Conservation (phyloP, 2,113 vertebrate species). For the Microcebus griseorufus region DNA sequence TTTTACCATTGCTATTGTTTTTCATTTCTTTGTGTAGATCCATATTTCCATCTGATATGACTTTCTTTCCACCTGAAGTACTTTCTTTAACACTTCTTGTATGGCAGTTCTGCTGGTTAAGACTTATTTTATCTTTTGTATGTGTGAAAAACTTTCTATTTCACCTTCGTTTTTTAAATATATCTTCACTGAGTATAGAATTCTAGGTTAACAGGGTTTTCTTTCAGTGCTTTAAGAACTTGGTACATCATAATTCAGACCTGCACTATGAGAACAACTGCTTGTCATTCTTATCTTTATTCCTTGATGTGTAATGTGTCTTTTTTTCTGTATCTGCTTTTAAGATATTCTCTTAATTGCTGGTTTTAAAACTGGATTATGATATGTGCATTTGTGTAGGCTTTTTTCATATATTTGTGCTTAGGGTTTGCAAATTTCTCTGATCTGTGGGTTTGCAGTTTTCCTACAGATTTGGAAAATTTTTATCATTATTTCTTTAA, state of each 20-base stretch:
- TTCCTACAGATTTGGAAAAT: neutral
- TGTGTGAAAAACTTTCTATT: neutral
- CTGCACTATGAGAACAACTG: neutral
- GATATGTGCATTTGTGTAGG: neutral
- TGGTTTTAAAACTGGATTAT: neutral
- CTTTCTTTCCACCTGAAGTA: neutral
- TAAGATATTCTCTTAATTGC: neutral
- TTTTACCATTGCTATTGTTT: neutral
- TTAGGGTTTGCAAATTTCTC: neutral
- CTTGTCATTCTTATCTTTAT: neutral
- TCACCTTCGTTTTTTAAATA: neutral
- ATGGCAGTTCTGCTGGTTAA: neutral
- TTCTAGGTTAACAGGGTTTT: neutral
- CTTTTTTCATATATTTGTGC: neutral
- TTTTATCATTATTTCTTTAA: neutral
- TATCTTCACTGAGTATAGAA: neutral
- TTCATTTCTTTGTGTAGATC: neutral
- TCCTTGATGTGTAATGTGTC: neutral
- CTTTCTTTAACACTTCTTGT: neutral
- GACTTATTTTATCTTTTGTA: neutral
- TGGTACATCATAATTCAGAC: neutral
- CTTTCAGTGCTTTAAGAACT: neutral
- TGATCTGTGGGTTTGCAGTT: neutral
- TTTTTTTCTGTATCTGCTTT: neutral
- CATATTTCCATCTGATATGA: neutral